Percentiles rank a stretch among this genome's conserved stretches.
These are phyloP conservation scores for Bradypus variegatus DNA, from an alignment of 2,797 vertebrate species.

Conservation along the genomic window DNA sequence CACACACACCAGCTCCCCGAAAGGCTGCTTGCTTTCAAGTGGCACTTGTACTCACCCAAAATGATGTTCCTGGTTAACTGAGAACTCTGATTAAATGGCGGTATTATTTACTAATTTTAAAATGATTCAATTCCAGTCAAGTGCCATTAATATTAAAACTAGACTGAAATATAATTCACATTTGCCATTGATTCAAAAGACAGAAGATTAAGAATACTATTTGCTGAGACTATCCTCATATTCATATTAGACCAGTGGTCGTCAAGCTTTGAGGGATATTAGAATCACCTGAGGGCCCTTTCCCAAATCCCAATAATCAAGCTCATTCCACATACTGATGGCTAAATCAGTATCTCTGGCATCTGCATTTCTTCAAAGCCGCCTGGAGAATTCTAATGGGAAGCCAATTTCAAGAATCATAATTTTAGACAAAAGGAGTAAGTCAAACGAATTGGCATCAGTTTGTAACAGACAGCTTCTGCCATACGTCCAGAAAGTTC, in stretches of 20 bases:
- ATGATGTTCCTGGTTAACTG: not conserved
- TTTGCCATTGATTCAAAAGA: not conserved
- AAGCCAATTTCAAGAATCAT: not conserved
- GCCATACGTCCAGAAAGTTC: accelerated
- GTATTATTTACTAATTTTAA: not conserved
- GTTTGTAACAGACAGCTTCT: not conserved
- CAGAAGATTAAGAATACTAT: not conserved
- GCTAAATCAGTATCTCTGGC: not conserved
- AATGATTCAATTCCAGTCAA: not conserved
- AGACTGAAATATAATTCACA: not conserved
- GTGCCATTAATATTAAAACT: not conserved
- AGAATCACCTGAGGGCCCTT: not conserved
- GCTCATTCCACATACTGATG: not conserved
- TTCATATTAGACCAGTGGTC: not conserved
- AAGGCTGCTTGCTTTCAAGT: not conserved
- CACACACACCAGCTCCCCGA: accelerated
- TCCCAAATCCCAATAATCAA: not conserved
- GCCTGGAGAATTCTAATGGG: not conserved
- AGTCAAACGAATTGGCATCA: too few species aligned
- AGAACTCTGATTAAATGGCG: not conserved
- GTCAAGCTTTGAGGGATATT: not conserved
- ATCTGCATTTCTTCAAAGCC: not conserved
- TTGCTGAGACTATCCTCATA: not conserved
- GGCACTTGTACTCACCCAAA: not conserved
- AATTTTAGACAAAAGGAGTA: not conserved